phyloP scores from a whole-genome alignment of 2,797 vertebrate species.

The Pogonophryne albipinna region DNA sequence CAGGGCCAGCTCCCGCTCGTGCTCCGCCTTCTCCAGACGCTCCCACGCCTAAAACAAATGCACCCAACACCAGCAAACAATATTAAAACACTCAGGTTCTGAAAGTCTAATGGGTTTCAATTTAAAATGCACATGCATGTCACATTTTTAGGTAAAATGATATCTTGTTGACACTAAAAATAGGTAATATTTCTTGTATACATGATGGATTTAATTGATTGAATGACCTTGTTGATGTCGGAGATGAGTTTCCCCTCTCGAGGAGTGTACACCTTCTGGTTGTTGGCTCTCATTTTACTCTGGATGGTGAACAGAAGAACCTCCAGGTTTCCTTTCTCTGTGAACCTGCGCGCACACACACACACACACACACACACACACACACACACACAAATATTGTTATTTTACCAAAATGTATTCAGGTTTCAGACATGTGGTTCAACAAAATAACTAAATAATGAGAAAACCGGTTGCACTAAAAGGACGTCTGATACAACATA shows the following conservation, averaged over 20 bases:
- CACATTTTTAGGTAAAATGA: too few species aligned
- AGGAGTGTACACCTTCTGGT: constrained; percentile 97
- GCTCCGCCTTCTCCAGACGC: constrained; percentile 98
- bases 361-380: constrained; percentile 14
- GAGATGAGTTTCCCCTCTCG: constrained; percentile 98
- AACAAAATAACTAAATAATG: too few species aligned
- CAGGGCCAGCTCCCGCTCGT: constrained; percentile 96
- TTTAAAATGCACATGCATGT: too few species aligned
- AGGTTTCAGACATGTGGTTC: too few species aligned
- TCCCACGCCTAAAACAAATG: constrained; percentile 91
- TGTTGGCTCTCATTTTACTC: constrained; percentile 99
- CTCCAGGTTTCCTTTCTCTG: constrained; percentile 97
- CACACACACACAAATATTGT: background rate
- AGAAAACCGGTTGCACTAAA: too few species aligned
- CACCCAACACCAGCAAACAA: background rate
- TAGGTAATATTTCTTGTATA: background rate
- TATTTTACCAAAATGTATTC: too few species aligned
- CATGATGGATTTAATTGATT: background rate
- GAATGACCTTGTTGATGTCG: constrained; percentile 93
- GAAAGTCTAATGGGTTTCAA: too few species aligned
- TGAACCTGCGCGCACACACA: constrained; percentile 90
- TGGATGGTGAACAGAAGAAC: constrained; percentile 98
- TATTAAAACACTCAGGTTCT: too few species aligned
- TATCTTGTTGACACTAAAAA: background rate
- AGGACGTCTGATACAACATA: too few species aligned